Conservation (phyloP, 2,888 invertebrate genomes). For the Drosophila helvetica region DNA sequence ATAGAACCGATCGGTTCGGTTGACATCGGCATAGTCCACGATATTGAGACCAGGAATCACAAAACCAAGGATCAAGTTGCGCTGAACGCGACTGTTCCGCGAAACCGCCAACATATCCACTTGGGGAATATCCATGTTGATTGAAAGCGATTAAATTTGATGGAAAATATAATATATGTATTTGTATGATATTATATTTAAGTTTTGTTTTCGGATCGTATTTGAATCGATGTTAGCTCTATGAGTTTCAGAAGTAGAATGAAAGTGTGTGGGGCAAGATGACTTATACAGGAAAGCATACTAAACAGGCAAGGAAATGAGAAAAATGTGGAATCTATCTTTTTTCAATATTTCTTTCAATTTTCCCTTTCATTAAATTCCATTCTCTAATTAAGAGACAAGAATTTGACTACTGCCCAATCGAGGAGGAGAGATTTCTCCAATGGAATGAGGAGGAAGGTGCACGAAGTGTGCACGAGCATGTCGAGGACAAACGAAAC, state of each 20-base stretch:
- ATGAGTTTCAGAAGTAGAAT: background rate
- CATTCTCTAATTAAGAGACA: background rate
- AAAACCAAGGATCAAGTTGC: constrained; percentile 63
- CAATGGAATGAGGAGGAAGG: background rate
- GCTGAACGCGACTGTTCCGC: constrained; percentile 62
- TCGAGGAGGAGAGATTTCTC: constrained; percentile 7
- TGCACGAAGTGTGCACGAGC: constrained; percentile 34
- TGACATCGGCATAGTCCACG: constrained; percentile 67
- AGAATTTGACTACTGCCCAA: constrained; percentile 21
- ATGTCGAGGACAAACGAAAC: constrained; percentile 30
- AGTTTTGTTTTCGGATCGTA: background rate
- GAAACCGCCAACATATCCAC: constrained; percentile 75
- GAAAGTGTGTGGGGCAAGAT: background rate
- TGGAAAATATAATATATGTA: background rate
- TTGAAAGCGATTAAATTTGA: background rate
- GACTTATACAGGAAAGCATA: background rate
- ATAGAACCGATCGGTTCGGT: constrained; percentile 72
- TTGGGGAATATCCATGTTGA: constrained; percentile 52
- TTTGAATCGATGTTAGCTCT: background rate
- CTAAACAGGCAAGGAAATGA: background rate
- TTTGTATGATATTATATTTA: background rate
- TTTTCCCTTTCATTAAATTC: background rate
- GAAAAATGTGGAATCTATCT: background rate
- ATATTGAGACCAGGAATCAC: constrained; percentile 67
- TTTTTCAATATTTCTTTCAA: background rate